Evolutionary conservation across 2,888 invertebrate genomes (phyloP).

Genomic region (Lordiphosa andalusiaca): DNA sequence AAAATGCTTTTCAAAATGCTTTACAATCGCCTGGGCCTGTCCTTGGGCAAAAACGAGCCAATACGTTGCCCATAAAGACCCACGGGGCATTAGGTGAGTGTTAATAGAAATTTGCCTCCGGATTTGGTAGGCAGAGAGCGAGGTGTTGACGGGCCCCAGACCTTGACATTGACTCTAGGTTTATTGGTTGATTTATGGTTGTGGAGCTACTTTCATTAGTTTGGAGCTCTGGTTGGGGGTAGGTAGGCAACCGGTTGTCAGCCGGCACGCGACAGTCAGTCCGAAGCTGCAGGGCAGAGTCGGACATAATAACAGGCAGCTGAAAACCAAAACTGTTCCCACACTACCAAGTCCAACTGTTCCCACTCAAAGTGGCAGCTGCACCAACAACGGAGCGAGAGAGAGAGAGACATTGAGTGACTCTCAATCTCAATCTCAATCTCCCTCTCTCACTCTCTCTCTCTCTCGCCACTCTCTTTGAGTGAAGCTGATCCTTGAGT

Average conservation of each 20-base stretch:
- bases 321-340: constrained; percentile 12
- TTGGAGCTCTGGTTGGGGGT: constrained; percentile 2
- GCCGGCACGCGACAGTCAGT: constrained; percentile 72
- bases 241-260: constrained; percentile 48
- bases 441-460: background rate
- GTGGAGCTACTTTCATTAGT: constrained; percentile 22
- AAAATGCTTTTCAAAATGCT: constrained; percentile 53
- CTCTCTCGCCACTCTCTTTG: background rate
- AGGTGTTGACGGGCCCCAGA: constrained; percentile 50
- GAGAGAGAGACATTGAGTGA: constrained; percentile 10
- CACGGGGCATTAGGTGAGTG: constrained; percentile 57
- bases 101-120: constrained; percentile 65
- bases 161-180: constrained; percentile 1
- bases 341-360: constrained; percentile 21
- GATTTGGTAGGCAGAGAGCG: constrained; percentile 8
- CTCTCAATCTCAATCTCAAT: no score
- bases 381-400: constrained; percentile 12
- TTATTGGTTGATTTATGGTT: constrained; percentile 9
- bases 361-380: constrained; percentile 39
- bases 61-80: constrained; percentile 54
- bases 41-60: constrained; percentile 8
- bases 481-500: constrained; percentile 27
- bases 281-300: constrained; percentile 9
- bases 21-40: constrained; percentile 37
- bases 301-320: constrained; percentile 20